Conservation (phyloP, 1,140 invertebrate species). For the Battus philenor region DNA sequence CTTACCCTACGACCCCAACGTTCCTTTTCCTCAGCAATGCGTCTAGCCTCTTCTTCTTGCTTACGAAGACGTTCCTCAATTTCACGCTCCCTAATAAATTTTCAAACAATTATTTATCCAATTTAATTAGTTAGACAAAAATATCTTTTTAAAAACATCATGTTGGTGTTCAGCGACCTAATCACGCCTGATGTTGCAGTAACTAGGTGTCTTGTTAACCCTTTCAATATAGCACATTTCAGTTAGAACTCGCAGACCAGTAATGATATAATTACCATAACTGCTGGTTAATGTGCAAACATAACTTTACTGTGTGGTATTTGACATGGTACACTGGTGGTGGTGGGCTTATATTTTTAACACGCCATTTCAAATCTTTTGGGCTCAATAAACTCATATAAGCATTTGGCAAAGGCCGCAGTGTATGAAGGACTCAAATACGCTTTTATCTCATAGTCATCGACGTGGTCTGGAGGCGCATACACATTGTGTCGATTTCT, state of each 20-base stretch:
- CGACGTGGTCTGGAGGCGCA: too few species aligned
- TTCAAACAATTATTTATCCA: too few species aligned
- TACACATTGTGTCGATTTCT: too few species aligned
- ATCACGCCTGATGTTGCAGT: slow-evolving; percentile 23
- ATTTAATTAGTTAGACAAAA: too few species aligned
- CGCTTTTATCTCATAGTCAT: too few species aligned
- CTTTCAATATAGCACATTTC: slow-evolving; percentile 42
- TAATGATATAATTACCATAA: slow-evolving; percentile 25
- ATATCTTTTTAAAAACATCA: slow-evolving; percentile 11
- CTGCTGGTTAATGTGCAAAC: slow-evolving; percentile 34
- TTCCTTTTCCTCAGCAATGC: slow-evolving; percentile 59
- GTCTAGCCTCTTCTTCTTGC: slow-evolving; percentile 64
- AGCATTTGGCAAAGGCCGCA: too few species aligned
- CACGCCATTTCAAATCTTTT: too few species aligned
- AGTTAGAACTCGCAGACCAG: slow-evolving; percentile 23
- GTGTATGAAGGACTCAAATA: too few species aligned
- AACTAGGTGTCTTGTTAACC: slow-evolving; percentile 56
- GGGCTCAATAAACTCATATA: too few species aligned
- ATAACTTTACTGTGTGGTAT: too few species aligned
- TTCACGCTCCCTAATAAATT: slow-evolving; percentile 60
- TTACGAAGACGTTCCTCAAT: slow-evolving; percentile 72
- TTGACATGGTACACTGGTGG: too few species aligned
- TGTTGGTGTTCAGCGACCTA: slow-evolving; percentile 65
- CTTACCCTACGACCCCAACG: slow-evolving; percentile 63
- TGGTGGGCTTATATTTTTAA: too few species aligned